Base-by-base conservation (phyloP, 2,888 invertebrate genomes). In the Oxyscelio sp. region DNA sequence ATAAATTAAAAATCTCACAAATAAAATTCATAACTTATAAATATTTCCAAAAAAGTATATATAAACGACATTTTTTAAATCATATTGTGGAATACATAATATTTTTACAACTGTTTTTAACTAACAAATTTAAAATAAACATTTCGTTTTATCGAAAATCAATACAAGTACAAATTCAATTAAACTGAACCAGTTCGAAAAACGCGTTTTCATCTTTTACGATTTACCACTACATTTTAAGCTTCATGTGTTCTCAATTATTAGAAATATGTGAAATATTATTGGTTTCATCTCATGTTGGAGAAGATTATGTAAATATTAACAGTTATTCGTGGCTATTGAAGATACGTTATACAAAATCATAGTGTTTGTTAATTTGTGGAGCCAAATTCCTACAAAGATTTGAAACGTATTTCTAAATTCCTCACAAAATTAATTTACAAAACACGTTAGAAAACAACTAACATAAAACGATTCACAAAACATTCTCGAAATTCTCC, bases 401-500 rank as follows among this genome's bases (percentile, higher is more conserved):
- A 27, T 68, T 68, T 40, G 15, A 54, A 68, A 68, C 68, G 31
- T 52, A 54, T 54, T 40, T 54, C 27, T 24, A 8, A 54, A 54
- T 68, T 68, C 68, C 27, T 68, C 54, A 40, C 15, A 34, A 54
- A 68, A 68, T 68, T 68, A 40, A 68, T 68, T 54, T 54, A 68
- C 27, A n/a, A 54, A 68, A 68, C 54, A 27, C 40, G 68, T 11
- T 40, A 68, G 27, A 68, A 54, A 68, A 54, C 40, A 54, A 54
- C 54, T 43, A 15, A 27, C 61, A 22, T 27, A 31, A 66, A 54
- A 68, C 54, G 17, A 19, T 54, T 52, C 68, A 19, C 68, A 54
- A 68, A 40, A 43, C 68, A 68, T 68, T 68, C 68, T 21, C 19
- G 17, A 68, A 68, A 68, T 54, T 8, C 65, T 40, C 21, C 34